Conservation (phyloP, 2,113 vertebrate species). For the Apus apus region DNA sequence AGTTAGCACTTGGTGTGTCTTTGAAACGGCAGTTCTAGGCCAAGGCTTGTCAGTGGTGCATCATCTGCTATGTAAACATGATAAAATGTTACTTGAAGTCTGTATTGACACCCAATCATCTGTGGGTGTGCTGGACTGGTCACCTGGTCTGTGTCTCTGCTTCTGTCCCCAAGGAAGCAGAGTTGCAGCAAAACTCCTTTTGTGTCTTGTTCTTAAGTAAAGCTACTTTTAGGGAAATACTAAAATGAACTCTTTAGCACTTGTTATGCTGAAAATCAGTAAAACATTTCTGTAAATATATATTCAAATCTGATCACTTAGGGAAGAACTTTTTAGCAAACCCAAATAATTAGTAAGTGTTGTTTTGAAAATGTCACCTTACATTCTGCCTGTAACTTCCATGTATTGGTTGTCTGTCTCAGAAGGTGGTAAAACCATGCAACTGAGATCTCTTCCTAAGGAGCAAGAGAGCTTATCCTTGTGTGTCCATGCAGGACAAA, state of each 20-base stretch:
- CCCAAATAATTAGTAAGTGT: not conserved
- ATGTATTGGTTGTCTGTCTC: not conserved
- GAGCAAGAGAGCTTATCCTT: not conserved
- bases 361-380: not conserved
- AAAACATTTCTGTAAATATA: not conserved
- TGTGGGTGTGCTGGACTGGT: not conserved
- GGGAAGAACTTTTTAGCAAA: not conserved
- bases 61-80: not conserved
- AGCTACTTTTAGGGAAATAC: not conserved
- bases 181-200: rapidly evolving
- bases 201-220: not conserved
- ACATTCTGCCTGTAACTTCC: not conserved
- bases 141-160: not conserved
- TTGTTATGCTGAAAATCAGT: not conserved
- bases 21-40: not conserved
- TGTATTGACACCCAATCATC: not conserved
- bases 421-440: not conserved
- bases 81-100: not conserved
- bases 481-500: not conserved
- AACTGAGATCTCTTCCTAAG: not conserved
- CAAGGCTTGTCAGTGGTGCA: not conserved
- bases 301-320: not conserved
- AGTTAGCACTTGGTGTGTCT: not conserved
- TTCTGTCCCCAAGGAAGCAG: not conserved
- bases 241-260: not conserved